Evolutionary conservation across 2,113 vertebrate genomes (phyloP).

Genomic region (Lycocorax pyrrhopterus): DNA sequence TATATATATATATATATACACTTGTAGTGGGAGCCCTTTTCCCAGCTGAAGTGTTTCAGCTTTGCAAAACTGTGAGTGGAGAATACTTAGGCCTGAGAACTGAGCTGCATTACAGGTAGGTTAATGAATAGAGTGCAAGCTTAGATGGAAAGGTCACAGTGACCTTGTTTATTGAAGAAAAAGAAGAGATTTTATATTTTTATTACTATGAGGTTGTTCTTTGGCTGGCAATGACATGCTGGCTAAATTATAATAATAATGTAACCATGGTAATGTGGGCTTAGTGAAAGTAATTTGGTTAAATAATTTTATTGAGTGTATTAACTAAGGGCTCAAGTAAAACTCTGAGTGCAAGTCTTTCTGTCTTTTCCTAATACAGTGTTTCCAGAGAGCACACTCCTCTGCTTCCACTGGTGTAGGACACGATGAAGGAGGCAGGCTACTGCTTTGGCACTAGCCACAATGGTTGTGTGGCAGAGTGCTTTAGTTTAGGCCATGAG

Average conservation of each 20-base stretch:
- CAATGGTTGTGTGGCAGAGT: not conserved
- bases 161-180: not conserved
- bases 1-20: no score
- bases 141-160: not conserved
- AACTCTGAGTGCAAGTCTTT: not conserved
- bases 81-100: not conserved
- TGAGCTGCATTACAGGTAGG: not conserved
- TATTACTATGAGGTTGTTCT: not conserved
- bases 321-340: not conserved
- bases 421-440: not conserved
- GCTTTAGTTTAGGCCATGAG: not conserved
- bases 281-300: not conserved
- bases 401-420: not conserved
- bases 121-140: accelerated
- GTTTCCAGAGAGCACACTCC: not conserved
- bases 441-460: not conserved
- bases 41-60: not conserved
- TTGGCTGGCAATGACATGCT: not conserved
- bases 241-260: not conserved
- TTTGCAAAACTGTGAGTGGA: not conserved
- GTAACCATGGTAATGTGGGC: not conserved
- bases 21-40: not conserved
- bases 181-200: not conserved
- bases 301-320: not conserved
- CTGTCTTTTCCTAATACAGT: not conserved